phyloP scores from a whole-genome alignment of 2,888 invertebrate genomes.

The Drosophila pullipes region DNA sequence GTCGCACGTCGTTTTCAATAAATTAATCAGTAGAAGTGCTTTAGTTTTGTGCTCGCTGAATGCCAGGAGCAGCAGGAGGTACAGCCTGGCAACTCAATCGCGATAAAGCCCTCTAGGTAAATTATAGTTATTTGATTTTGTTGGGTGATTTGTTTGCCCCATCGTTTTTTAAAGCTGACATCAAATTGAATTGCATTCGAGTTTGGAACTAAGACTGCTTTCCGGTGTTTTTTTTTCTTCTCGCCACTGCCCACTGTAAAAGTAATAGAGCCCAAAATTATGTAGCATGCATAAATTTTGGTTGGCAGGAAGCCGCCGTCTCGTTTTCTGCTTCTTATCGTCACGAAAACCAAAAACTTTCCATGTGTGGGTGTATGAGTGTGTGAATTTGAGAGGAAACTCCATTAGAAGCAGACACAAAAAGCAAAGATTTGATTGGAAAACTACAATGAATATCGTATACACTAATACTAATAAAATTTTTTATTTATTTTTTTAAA shows the following conservation, averaged over 20 bases:
- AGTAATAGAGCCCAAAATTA: conserved; percentile 76
- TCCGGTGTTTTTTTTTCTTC: conserved; percentile 6
- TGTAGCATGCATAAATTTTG: conserved; percentile 78
- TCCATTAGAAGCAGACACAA: conserved; percentile 70
- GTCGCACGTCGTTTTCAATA: conserved; percentile 74
- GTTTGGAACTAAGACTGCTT: conserved; percentile 41
- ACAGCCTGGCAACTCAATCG: conserved; percentile 73
- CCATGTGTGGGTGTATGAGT: conserved; percentile 33
- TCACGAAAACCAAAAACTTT: conserved; percentile 74
- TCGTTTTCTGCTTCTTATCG: conserved; percentile 73
- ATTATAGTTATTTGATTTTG: conserved; percentile 81
- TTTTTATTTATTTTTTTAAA: too few relatives aligned
- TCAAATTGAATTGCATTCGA: conserved; percentile 76
- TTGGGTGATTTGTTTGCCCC: conserved; percentile 76
- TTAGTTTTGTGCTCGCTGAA: conserved; percentile 42
- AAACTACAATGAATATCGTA: conserved; percentile 5
- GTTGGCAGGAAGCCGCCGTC: conserved; percentile 74
- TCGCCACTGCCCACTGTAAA: conserved; percentile 54
- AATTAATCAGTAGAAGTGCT: conserved; percentile 79
- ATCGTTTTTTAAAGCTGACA: conserved; percentile 73
- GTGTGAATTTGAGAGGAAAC: conserved; percentile 54
- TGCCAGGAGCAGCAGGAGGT: conserved; percentile 24
- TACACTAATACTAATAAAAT: conserved; percentile 16
- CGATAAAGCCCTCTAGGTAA: conserved; percentile 75
- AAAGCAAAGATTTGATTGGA: conserved; percentile 5